A percentile compares a stretch with the other conserved stretches of the same genome.
Evolutionary conservation across 2,113 vertebrate genomes (phyloP).

Genomic region (Fregetta grallaria): DNA sequence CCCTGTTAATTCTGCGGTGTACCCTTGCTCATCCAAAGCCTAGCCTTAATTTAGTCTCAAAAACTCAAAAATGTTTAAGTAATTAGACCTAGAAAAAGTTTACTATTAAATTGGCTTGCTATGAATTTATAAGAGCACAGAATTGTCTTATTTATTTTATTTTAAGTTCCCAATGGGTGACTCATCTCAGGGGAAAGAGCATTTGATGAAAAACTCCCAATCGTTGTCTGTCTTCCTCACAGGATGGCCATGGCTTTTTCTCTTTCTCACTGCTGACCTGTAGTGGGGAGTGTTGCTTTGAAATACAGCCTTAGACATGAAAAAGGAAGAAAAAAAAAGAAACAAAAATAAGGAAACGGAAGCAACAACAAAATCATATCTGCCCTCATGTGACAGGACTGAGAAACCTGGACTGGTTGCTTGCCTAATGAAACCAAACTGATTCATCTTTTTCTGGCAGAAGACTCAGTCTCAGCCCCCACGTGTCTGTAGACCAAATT

Average conservation of each 20-base stretch:
- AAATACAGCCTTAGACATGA: background rate
- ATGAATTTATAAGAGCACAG: background rate
- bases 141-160: background rate
- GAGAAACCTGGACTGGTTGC: background rate
- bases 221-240: background rate
- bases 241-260: background rate
- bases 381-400: background rate
- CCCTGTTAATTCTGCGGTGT: background rate
- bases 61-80: background rate
- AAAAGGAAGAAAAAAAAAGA: background rate
- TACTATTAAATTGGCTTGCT: background rate
- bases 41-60: background rate
- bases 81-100: background rate
- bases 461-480: background rate
- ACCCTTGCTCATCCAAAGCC: background rate
- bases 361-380: background rate
- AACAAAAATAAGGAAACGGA: background rate
- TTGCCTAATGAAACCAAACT: background rate
- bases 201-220: background rate
- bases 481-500: background rate
- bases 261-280: background rate
- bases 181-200: background rate
- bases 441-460: background rate
- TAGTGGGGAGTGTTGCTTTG: slow-evolving; percentile 31
- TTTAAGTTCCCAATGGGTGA: background rate